These are phyloP conservation scores for Leucophenga montana DNA, from an alignment of 2,888 invertebrate genomes.

Conservation along the genomic window DNA sequence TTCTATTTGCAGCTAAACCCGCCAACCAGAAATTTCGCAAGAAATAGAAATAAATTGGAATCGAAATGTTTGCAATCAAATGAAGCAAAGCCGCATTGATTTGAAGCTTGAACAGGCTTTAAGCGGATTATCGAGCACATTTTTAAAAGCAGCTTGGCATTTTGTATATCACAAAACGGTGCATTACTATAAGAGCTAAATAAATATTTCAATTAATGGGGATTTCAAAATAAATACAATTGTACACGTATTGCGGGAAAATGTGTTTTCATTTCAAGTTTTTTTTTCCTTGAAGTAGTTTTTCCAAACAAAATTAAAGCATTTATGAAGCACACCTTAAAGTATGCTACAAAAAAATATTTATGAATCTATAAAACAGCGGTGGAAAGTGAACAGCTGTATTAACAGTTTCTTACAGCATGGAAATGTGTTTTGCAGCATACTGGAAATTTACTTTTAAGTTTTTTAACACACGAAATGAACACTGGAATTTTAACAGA, in stretches of 20 bases:
- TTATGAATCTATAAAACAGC: not conserved
- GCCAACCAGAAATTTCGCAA: conserved; percentile 8
- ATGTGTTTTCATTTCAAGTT: no score
- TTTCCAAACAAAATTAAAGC: not conserved
- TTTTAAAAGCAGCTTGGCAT: not conserved
- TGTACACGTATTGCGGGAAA: no score
- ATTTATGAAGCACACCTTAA: not conserved
- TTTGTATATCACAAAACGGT: not conserved
- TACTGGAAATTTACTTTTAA: not conserved
- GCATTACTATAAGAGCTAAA: no score
- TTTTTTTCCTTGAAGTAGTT: no score
- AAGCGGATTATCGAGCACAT: conserved; percentile 7
- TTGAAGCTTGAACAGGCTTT: conserved; percentile 10
- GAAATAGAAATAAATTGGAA: conserved; percentile 15
- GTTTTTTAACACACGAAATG: not conserved
- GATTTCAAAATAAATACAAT: no score
- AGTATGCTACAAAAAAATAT: not conserved
- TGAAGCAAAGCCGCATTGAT: conserved; percentile 17
- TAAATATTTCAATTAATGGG: not conserved
- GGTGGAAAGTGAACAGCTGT: conserved; percentile 8
- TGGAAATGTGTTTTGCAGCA: not conserved
- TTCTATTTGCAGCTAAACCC: not conserved
- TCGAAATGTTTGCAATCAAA: not conserved
- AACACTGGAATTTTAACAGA: conserved; percentile 5
- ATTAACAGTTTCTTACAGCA: not conserved